These are phyloP conservation scores for Nineta flava DNA, from an alignment of 2,888 invertebrate genomes.

Conservation along the genomic window DNA sequence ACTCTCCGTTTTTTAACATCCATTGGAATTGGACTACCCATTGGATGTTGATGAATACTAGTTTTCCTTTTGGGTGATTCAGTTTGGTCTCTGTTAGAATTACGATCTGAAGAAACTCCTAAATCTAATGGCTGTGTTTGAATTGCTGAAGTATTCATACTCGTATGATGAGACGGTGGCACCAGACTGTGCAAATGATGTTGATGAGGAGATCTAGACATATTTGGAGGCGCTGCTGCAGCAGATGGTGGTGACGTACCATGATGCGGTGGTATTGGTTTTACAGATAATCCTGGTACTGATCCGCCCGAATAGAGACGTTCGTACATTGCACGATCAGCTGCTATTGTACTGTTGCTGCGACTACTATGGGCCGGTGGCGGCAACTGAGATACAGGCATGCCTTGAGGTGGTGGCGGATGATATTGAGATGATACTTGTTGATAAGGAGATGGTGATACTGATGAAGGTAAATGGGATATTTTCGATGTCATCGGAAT, in stretches of 20 bases:
- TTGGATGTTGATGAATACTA: conserved; percentile 32
- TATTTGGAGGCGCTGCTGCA: conserved; percentile 26
- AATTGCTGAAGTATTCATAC: conserved; percentile 19
- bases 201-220: conserved; percentile 29
- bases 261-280: conserved; percentile 28
- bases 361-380: conserved; percentile 37
- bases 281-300: conserved; percentile 22
- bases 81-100: conserved; percentile 14
- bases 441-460: conserved; percentile 36
- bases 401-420: conserved; percentile 25
- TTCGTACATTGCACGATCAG: conserved; percentile 19
- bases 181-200: conserved; percentile 25
- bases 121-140: conserved; percentile 69
- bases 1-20: conserved; percentile 49
- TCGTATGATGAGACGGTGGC: conserved; percentile 24
- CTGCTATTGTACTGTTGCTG: conserved; percentile 15
- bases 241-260: conserved; percentile 33
- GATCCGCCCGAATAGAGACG: conserved; percentile 19
- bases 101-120: conserved; percentile 41
- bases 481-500: conserved; percentile 43
- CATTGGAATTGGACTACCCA: conserved; percentile 31
- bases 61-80: conserved; percentile 46
- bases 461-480: conserved; percentile 23
- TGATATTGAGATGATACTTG: conserved; percentile 28
- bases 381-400: conserved; percentile 26